Evolutionary conservation across 2,797 vertebrate genomes (phyloP).

Genomic region (Fistularia tabacaria): DNA sequence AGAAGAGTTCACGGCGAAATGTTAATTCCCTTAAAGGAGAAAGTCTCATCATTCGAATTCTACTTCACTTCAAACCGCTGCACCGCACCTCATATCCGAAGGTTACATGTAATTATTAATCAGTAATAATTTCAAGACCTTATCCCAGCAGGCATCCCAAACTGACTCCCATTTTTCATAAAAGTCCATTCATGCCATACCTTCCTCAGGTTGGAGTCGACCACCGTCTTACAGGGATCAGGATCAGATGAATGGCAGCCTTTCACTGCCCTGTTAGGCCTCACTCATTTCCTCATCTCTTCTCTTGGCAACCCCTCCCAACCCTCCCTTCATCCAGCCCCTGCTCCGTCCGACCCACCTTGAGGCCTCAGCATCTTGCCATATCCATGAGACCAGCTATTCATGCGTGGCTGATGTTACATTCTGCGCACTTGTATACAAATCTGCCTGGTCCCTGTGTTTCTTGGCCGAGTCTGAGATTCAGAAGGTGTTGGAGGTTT

Average conservation of each 20-base stretch:
- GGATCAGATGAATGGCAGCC: conserved; percentile 69
- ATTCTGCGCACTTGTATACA: conserved; percentile 19
- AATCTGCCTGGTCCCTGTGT: conserved; percentile 14
- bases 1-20: too few species aligned
- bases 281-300: conserved; percentile 58
- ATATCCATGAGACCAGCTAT: conserved; percentile 66
- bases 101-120: too few species aligned
- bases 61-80: too few species aligned
- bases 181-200: conserved; percentile 60
- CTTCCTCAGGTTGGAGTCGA: conserved; percentile 53
- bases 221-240: conserved; percentile 51
- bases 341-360: conserved; percentile 38
- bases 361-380: conserved; percentile 43
- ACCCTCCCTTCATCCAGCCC: conserved; percentile 38
- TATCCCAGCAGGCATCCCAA: not conserved
- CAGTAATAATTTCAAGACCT: too few species aligned
- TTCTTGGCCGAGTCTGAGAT: conserved; percentile 1
- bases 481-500: not conserved
- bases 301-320: conserved; percentile 43
- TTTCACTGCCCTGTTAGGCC: conserved; percentile 67
- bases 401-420: conserved; percentile 64
- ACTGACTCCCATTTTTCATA: conserved; percentile 57
- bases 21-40: too few species aligned
- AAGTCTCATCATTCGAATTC: too few species aligned
- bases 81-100: too few species aligned